phyloP scores from a whole-genome alignment of 2,888 invertebrate species.

The Lacanobia wlatinum region DNA sequence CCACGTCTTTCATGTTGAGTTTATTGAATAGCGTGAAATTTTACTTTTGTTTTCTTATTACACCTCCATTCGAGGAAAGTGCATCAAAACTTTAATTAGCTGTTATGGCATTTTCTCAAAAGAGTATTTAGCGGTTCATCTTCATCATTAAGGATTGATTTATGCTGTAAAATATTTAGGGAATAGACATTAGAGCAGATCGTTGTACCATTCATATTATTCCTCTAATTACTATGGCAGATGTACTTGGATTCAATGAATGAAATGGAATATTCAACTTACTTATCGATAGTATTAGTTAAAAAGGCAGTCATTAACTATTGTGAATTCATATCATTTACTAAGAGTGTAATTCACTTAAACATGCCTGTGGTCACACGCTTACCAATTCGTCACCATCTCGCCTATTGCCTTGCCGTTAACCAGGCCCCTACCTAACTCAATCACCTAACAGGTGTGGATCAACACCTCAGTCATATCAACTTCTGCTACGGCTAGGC shows the following conservation, averaged over 20 bases:
- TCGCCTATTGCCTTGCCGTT: not conserved
- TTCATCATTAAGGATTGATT: conserved; percentile 33
- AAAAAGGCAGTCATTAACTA: not conserved
- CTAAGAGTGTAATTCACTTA: not conserved
- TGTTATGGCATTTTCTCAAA: conserved; percentile 40
- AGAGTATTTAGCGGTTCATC: conserved; percentile 35
- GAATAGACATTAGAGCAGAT: conserved; percentile 19
- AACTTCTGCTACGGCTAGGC: not conserved
- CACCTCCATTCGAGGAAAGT: conserved; percentile 16
- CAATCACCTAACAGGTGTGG: not conserved
- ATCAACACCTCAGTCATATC: not conserved
- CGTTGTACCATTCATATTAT: not conserved
- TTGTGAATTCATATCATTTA: not conserved
- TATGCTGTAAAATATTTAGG: conserved; percentile 42
- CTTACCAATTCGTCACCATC: not conserved
- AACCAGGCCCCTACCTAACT: not conserved
- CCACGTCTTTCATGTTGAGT: conserved; percentile 30
- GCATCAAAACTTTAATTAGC: conserved; percentile 26
- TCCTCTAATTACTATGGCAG: not conserved
- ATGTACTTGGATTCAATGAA: not conserved
- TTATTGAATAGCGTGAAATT: conserved; percentile 2
- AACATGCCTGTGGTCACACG: no score
- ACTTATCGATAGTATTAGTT: not conserved
- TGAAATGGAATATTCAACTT: not conserved
- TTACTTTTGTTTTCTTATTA: conserved; percentile 11